phyloP scores from a whole-genome alignment of 2,888 invertebrate species.

The Tetranychus truncatus region DNA sequence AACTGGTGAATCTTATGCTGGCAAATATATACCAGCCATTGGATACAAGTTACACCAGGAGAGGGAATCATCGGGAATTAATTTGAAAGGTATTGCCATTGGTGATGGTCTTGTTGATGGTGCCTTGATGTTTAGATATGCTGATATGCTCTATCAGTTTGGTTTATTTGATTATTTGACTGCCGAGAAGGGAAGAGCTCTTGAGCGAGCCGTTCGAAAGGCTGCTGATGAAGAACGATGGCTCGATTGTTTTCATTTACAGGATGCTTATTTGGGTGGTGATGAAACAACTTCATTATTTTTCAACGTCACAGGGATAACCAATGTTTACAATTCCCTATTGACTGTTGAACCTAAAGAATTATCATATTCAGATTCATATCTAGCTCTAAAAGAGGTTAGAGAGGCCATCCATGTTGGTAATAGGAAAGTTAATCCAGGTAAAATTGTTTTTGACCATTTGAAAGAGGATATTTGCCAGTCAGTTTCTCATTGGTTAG shows the following conservation, averaged over 20 bases:
- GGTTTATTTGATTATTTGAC: slow-evolving; percentile 28
- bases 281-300: neutral
- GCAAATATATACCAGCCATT: slow-evolving; percentile 55
- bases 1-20: slow-evolving; percentile 75
- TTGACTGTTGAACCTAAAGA: slow-evolving; percentile 36
- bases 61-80: slow-evolving; percentile 44
- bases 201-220: neutral
- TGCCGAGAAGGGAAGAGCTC: neutral
- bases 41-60: slow-evolving; percentile 50
- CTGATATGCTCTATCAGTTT: slow-evolving; percentile 33
- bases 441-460: slow-evolving; percentile 45
- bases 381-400: slow-evolving; percentile 44
- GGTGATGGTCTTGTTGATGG: slow-evolving; percentile 30
- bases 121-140: slow-evolving; percentile 29
- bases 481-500: slow-evolving; percentile 43
- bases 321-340: slow-evolving; percentile 55
- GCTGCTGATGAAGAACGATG: neutral
- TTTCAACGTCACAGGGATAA: slow-evolving; percentile 56
- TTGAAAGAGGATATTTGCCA: slow-evolving; percentile 59
- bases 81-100: slow-evolving; percentile 38
- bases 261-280: neutral
- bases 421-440: slow-evolving; percentile 45
- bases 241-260: neutral
- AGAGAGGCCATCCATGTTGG: slow-evolving; percentile 67
- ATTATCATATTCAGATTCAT: slow-evolving; percentile 39